phyloP scores from a whole-genome alignment of 35 echinoderm and acorn worm genomes.

The Patiria miniata region DNA sequence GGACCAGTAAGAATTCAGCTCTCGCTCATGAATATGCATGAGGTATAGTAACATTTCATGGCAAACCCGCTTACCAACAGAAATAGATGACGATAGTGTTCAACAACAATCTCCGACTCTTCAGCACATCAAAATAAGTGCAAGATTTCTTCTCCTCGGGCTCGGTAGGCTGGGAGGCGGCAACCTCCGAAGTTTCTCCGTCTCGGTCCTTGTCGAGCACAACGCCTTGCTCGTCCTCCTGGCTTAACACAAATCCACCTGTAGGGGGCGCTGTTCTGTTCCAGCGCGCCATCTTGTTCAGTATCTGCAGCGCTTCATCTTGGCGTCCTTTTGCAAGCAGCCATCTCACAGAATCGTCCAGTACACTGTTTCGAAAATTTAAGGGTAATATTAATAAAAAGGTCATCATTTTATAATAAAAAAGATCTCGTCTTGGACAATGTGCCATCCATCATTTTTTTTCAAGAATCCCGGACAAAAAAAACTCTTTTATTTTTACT shows the following conservation, averaged over 20 bases:
- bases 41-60: too few relatives aligned
- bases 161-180: too few relatives aligned
- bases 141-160: too few relatives aligned
- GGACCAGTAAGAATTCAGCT: too few relatives aligned
- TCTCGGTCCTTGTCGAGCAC: too few relatives aligned
- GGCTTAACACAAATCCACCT: not conserved
- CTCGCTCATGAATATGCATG: too few relatives aligned
- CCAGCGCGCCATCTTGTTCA: conserved; percentile 23
- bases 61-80: conserved; percentile 11
- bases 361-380: not conserved
- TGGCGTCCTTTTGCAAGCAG: conserved; percentile 21
- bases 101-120: not conserved
- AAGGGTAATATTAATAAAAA: not conserved
- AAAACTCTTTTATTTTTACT: too few relatives aligned
- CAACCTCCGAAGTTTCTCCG: too few relatives aligned
- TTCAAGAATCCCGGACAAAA: too few relatives aligned
- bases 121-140: not conserved
- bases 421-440: too few relatives aligned
- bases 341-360: conserved; percentile 32
- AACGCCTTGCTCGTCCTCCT: not conserved
- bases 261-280: conserved; percentile 4
- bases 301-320: not conserved
- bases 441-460: too few relatives aligned
- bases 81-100: conserved; percentile 2
- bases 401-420: too few relatives aligned